Conservation (phyloP, 2,797 vertebrate genomes). For the Sebastes variabilis region DNA sequence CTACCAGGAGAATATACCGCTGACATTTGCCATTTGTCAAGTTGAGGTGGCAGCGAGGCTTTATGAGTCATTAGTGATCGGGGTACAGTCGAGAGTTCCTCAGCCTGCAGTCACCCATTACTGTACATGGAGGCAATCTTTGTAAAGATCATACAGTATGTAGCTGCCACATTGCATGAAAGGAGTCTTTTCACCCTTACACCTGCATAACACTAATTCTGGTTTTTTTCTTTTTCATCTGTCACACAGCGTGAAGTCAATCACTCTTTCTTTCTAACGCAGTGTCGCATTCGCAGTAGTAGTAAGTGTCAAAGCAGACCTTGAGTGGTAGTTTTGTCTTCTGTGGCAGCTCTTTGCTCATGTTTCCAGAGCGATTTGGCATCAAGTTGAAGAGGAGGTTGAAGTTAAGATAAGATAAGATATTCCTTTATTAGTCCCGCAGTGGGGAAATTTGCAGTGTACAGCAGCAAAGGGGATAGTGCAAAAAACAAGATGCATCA, state of each 20-base stretch:
- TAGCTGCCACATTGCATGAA: constrained; percentile 5
- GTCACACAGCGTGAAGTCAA: constrained; percentile 12
- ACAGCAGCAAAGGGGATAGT: no score
- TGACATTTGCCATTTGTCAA: constrained; percentile 92
- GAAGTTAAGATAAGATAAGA: not conserved
- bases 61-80: constrained; percentile 84
- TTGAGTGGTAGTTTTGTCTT: not conserved
- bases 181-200: not conserved
- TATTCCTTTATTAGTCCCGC: no score
- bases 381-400: constrained; percentile 2
- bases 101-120: constrained; percentile 37
- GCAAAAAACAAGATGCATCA: no score
- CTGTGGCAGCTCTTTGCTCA: not conserved
- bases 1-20: constrained; percentile 88
- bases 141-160: constrained; percentile 36
- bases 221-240: not conserved
- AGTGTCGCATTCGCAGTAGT: not conserved
- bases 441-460: no score
- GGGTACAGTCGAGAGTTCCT: constrained; percentile 50
- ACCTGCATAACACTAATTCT: not conserved
- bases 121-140: constrained; percentile 26
- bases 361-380: not conserved
- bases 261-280: constrained; percentile 1
- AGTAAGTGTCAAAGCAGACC: not conserved
- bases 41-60: constrained; percentile 81